phyloP scores from a whole-genome alignment of 2,113 vertebrate genomes.

The Sarotherodon lohbergeri region DNA sequence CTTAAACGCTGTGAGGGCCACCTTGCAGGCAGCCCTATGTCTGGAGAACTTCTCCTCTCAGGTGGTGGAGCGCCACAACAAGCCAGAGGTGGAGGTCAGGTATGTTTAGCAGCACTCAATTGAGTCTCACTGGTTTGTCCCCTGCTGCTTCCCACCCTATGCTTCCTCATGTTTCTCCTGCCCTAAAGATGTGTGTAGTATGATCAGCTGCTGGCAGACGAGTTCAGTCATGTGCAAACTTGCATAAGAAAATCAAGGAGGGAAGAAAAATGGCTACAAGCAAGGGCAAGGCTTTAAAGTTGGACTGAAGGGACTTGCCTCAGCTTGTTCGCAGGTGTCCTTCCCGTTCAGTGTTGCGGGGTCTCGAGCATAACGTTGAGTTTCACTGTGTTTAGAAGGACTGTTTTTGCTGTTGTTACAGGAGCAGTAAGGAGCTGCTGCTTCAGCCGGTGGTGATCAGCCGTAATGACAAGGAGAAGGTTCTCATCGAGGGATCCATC shows the following conservation, averaged over 20 bases:
- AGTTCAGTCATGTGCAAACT: conserved; percentile 31
- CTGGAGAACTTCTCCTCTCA: conserved; percentile 99
- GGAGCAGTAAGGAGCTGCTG: conserved; percentile 96
- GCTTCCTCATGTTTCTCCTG: not conserved
- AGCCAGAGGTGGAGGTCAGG: conserved; percentile 98
- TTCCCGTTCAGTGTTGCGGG: not conserved
- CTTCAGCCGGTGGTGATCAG: conserved; percentile 96
- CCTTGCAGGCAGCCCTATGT: conserved; percentile 93
- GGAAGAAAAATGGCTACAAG: not conserved
- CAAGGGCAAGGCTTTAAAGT: not conserved
- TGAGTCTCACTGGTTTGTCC: not conserved
- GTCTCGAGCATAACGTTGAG: not conserved
- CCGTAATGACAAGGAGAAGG: conserved; percentile 97
- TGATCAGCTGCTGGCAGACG: not conserved
- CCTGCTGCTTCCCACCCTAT: not conserved
- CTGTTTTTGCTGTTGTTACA: conserved; percentile 32
- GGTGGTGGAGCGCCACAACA: conserved; percentile 98
- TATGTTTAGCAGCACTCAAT: conserved; percentile 53
- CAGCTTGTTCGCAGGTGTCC: not conserved
- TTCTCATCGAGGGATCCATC: conserved; percentile 96
- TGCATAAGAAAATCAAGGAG: not conserved
- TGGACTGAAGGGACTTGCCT: not conserved
- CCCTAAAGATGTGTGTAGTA: not conserved
- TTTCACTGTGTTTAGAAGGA: not conserved
- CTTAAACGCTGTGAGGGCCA: conserved; percentile 94